A percentile compares a stretch with the other conserved stretches of the same genome.
Conservation (phyloP, 2,888 invertebrate species). For the Phragmatobia fuliginosa region DNA sequence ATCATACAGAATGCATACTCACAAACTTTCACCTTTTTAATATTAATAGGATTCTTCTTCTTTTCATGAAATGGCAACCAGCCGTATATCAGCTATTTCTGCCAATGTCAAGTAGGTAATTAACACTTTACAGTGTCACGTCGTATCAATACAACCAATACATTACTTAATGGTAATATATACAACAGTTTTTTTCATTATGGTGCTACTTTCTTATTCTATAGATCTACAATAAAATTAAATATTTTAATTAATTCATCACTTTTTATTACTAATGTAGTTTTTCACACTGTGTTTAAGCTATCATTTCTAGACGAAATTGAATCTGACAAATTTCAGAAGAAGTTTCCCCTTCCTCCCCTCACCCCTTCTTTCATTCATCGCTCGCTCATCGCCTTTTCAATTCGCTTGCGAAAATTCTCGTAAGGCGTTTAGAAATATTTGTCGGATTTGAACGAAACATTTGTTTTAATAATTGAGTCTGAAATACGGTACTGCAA, state of each 20-base stretch:
- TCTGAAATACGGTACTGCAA: constrained; percentile 53
- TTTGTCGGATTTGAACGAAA: constrained; percentile 25
- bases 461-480: constrained; percentile 27
- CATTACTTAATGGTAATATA: no score
- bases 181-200: no score
- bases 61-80: no score
- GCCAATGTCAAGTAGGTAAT: no score
- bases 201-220: neutral
- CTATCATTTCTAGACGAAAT: constrained; percentile 10
- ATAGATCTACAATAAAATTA: no score
- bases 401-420: constrained; percentile 32
- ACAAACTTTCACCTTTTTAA: no score
- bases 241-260: neutral
- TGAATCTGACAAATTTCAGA: constrained; percentile 8
- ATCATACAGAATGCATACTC: no score
- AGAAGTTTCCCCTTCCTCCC: neutral
- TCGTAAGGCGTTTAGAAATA: constrained; percentile 35
- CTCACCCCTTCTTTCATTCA: constrained; percentile 10
- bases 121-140: no score
- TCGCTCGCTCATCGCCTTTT: constrained; percentile 8
- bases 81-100: no score
- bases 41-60: no score
- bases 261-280: neutral
- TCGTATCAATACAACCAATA: no score
- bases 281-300: neutral